phyloP scores from a whole-genome alignment of 1,140 invertebrate genomes.

The Drosophila parvula region DNA sequence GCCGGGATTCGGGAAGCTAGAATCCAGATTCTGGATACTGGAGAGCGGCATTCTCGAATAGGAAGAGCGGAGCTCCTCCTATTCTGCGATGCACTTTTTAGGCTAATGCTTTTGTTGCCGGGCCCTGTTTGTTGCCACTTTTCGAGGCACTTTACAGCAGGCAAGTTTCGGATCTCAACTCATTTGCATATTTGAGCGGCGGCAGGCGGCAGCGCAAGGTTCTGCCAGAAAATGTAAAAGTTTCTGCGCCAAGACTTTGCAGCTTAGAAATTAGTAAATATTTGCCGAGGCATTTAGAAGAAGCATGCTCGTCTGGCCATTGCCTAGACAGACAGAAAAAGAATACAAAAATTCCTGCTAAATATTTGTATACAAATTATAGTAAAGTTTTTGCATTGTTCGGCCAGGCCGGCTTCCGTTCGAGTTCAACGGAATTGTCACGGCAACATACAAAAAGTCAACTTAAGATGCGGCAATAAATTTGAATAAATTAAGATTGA shows the following conservation, averaged over 20 bases:
- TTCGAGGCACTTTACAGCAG: conserved; percentile 67
- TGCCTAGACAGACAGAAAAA: conserved; percentile 24
- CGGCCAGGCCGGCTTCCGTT: conserved; percentile 45
- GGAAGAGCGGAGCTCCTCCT: neutral
- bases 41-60: conserved; percentile 8
- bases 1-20: conserved; percentile 13
- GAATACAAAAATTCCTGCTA: conserved; percentile 14
- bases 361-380: conserved; percentile 45
- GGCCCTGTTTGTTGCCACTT: conserved; percentile 52
- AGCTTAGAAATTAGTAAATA: conserved; percentile 57
- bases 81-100: conserved; percentile 62
- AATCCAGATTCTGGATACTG: conserved; percentile 4
- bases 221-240: conserved; percentile 56
- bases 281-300: conserved; percentile 49
- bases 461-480: conserved; percentile 56
- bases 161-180: conserved; percentile 40
- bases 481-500: conserved; percentile 78
- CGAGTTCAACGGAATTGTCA: conserved; percentile 19
- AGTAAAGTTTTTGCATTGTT: conserved; percentile 37
- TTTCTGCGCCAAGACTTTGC: conserved; percentile 12
- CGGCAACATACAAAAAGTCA: conserved; percentile 29
- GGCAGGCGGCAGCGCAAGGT: conserved; percentile 17
- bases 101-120: conserved; percentile 66
- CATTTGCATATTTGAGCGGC: conserved; percentile 75
- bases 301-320: conserved; percentile 31